Evolutionary conservation across 2,888 invertebrate genomes (phyloP).

Genomic region (Phortica okadai): DNA sequence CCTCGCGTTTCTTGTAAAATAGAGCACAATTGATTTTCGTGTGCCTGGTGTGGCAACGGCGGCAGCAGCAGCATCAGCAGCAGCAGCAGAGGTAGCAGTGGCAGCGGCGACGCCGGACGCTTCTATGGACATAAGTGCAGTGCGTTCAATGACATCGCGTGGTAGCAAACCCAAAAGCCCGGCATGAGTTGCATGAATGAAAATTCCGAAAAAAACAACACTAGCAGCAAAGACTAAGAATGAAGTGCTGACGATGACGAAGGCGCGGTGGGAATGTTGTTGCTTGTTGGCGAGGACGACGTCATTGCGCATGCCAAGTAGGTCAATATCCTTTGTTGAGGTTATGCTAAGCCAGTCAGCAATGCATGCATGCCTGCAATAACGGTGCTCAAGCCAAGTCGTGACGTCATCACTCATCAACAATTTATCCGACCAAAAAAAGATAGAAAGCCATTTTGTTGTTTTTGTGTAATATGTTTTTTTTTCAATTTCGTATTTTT

Average conservation of each 20-base stretch:
- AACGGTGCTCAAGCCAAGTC: not conserved
- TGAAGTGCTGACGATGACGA: conserved; percentile 46
- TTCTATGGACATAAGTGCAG: conserved; percentile 5
- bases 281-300: conserved; percentile 4
- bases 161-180: conserved; percentile 49
- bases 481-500: conserved; percentile 10
- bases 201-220: conserved; percentile 35
- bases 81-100: conserved; percentile 6
- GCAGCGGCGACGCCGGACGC: not conserved
- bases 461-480: not conserved
- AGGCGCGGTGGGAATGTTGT: conserved; percentile 20
- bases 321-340: conserved; percentile 72
- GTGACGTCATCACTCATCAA: conserved; percentile 59
- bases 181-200: conserved; percentile 54
- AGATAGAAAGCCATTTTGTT: not conserved
- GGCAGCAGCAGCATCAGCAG: conserved; percentile 29
- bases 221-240: conserved; percentile 25
- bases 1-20: conserved; percentile 15
- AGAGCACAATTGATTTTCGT: conserved; percentile 39
- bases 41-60: conserved; percentile 29
- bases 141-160: conserved; percentile 50
- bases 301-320: conserved; percentile 70
- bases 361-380: not conserved
- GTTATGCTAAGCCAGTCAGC: conserved; percentile 41
- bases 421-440: too few species aligned